phyloP scores from a whole-genome alignment of 2,888 invertebrate genomes.

The Ornithoptera priamus region DNA sequence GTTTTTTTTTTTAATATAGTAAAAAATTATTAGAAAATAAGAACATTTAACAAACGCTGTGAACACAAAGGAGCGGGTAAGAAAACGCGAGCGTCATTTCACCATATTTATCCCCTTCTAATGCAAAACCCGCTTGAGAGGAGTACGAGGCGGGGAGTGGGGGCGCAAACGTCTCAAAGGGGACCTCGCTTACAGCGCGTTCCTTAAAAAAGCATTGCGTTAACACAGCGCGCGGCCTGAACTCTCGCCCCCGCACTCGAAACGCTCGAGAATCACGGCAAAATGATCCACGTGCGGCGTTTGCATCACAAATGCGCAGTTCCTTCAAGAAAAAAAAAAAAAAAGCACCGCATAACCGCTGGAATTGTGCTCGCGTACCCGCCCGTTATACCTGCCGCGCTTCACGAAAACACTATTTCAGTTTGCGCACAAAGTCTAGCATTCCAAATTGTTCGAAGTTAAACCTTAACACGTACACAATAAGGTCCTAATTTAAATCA shows the following conservation, averaged over 20 bases:
- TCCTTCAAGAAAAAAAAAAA: conserved; percentile 37
- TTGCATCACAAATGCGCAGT: conserved; percentile 60
- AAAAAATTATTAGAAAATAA: no score
- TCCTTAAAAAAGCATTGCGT: conserved; percentile 33
- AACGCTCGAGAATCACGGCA: conserved; percentile 67
- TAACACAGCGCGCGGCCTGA: conserved; percentile 29
- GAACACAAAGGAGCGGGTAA: background rate
- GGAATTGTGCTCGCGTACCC: conserved; percentile 61
- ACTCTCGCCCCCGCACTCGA: conserved; percentile 47
- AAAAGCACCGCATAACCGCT: conserved; percentile 43
- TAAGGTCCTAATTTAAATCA: no score
- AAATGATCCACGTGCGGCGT: conserved; percentile 67
- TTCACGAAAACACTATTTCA: conserved; percentile 66
- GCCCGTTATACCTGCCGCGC: conserved; percentile 45
- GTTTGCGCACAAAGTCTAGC: background rate
- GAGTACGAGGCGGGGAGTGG: background rate
- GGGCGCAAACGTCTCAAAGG: conserved; percentile 9
- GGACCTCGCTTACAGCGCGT: conserved; percentile 17
- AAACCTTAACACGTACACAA: background rate
- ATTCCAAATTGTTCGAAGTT: background rate
- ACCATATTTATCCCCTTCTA: conserved; percentile 22
- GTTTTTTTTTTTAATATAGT: no score
- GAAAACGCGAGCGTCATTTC: conserved; percentile 5
- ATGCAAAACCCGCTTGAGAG: conserved; percentile 21
- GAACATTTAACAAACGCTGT: background rate